Percentiles rank a stretch among this genome's conserved stretches.
phyloP scores from a whole-genome alignment of 2,113 vertebrate species.

The Pseudorasbora parva region DNA sequence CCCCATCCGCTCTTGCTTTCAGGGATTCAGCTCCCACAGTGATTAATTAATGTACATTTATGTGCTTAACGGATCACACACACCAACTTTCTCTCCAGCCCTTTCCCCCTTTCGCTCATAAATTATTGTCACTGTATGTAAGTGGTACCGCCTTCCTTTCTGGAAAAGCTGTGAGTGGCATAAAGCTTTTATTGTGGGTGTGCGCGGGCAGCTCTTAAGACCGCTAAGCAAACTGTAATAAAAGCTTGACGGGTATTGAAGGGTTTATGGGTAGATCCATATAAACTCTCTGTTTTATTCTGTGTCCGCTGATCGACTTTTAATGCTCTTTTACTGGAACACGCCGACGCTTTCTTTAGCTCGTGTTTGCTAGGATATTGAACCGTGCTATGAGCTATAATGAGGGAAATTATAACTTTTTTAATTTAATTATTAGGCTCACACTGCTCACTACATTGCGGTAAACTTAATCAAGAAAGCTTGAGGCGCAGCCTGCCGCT shows the following conservation, averaged over 20 bases:
- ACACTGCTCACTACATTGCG: neutral
- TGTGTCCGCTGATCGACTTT: slow-evolving; percentile 29
- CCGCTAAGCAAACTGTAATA: slow-evolving; percentile 66
- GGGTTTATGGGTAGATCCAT: slow-evolving; percentile 62
- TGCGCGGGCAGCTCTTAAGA: slow-evolving; percentile 56
- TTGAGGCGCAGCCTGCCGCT: neutral
- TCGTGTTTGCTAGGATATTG: neutral
- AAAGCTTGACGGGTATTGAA: slow-evolving; percentile 60
- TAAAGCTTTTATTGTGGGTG: slow-evolving; percentile 62
- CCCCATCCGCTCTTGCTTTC: slow-evolving; percentile 58
- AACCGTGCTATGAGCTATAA: slow-evolving; percentile 3
- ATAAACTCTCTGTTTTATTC: slow-evolving; percentile 50
- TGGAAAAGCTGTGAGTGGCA: slow-evolving; percentile 61
- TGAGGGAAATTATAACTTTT: slow-evolving; percentile 23
- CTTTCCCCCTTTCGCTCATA: slow-evolving; percentile 60
- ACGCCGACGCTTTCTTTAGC: neutral
- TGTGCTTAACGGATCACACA: slow-evolving; percentile 64
- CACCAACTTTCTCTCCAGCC: slow-evolving; percentile 54
- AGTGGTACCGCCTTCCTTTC: slow-evolving; percentile 66
- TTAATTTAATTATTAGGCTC: slow-evolving; percentile 13
- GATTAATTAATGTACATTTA: slow-evolving; percentile 75
- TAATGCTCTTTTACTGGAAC: slow-evolving; percentile 3
- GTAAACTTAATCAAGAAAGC: slow-evolving; percentile 36
- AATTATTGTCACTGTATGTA: slow-evolving; percentile 63
- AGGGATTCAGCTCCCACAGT: slow-evolving; percentile 65